Base-by-base conservation (phyloP, 1,140 invertebrate species). In the Saccostrea cuccullata region DNA sequence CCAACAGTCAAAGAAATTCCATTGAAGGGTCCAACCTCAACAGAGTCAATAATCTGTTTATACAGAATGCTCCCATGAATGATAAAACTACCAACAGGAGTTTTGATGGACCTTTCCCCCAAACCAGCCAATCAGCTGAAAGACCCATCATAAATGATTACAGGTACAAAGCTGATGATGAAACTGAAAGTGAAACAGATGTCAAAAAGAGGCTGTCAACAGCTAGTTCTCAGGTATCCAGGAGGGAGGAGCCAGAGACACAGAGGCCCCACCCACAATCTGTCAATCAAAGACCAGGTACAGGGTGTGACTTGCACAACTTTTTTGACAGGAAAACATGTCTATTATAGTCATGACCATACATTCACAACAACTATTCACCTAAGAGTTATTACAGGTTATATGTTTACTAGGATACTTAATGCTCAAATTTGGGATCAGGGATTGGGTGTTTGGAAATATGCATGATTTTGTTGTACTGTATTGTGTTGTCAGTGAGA, bases 151-250 rank as follows among this genome's bases (percentile, higher is more conserved):
- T 77, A 26, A 40, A 84, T 47, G 23, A 15, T 55, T 84, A 84
- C 13, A 58, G 84, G 58, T 85, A 85, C 56, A 58, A 30, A 26
- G 55, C 47, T 20, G 56, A 56, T n/a, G 47, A 55, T 13, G 55
- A 56, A n/a, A 6, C 30, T 60, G 26, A 85, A 13, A 85, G 56
- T 64, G 73, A 88, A 58, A 90, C 89, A 20, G 84, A 88, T 23
- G 77, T 88, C n/a, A 88, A 90, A 87, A 90, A 86, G 84, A 87
- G 89, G 64, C 23, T 86, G 83, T 89, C 85, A 58, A 86, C 84
- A 36, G 84, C 85, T 84, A 89, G 82, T 88, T 89, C 90, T 70
- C 84, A 84, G 47, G 30, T 84, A 40, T 84, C 82, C 82, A 30
- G 70, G 26, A 77, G 26, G 70, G 70, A 77, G 70, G 70, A 77